Base-by-base conservation (phyloP, 2,113 vertebrate species). In the Labeo catla region DNA sequence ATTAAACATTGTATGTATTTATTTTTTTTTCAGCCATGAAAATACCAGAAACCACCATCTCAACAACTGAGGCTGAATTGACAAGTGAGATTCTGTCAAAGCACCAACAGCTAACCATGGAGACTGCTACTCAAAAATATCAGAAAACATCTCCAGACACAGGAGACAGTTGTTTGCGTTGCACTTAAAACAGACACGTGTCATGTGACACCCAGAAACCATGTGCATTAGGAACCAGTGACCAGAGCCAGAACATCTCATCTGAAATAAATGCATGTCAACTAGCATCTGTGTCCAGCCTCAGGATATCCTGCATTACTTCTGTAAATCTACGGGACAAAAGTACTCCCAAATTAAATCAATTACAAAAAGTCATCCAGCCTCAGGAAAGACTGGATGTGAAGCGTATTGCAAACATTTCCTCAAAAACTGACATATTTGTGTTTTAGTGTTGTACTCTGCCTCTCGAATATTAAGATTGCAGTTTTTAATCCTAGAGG, bases 261-360 rank as follows among this genome's bases (percentile, higher is more conserved):
- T 74, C 72, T 23, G 45, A 74, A 47, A 76, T 73, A 45, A 34
- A 70, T 74, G 43, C 45, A 45, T 16, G 19, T 3, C 78, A 84
- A 84, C 81, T 87, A 78, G 78, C 82, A 65, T 79, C 70, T 74
- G 54, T 73, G 28, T 87, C 78, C 49, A 65, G 82, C 57, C 54
- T 50, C 36, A 49, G 78, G 57, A 54, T 59, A 72, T 43, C 57
- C 3, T 3, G 19, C 57, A 23, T 13, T 15, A 21, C 10, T 23
- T 16, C 28, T 74, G 2, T 23, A 47, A 8, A 8, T 73, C 52
- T 66, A 28, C 47, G 34, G 57, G 66, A 13, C 39, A 59, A 52
- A 47, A n/a, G 4, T 7, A 34, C 47, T 43, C 61, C 57, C 52
- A 72, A 28, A 82, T 65, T 68, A 7, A 54, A 73, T 80, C 34